Conservation (phyloP, 2,113 vertebrate species). For the Silurus asotus region DNA sequence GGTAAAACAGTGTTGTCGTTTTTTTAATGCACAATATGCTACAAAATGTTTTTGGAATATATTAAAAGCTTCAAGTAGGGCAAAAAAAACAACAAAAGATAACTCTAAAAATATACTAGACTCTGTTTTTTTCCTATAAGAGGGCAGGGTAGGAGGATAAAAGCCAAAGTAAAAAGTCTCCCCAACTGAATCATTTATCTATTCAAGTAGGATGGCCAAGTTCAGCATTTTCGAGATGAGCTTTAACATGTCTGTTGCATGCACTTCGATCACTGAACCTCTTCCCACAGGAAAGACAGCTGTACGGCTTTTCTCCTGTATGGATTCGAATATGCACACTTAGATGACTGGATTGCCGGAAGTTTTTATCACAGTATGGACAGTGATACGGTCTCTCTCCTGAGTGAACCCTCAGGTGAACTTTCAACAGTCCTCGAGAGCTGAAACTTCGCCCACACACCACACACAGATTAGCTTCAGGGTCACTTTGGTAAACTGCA, state of each 20-base stretch:
- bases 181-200: neutral
- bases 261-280: conserved; percentile 51
- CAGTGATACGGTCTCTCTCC: conserved; percentile 54
- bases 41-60: neutral
- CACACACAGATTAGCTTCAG: conserved; percentile 37
- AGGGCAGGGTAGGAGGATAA: neutral
- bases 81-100: neutral
- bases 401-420: conserved; percentile 50
- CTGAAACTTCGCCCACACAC: conserved; percentile 48
- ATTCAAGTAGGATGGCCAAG: neutral
- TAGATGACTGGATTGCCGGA: conserved; percentile 54
- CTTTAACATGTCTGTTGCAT: conserved; percentile 51
- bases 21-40: neutral
- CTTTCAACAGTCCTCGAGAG: conserved; percentile 48
- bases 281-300: conserved; percentile 49
- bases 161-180: neutral
- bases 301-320: conserved; percentile 53
- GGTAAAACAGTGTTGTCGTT: neutral
- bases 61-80: conserved; percentile 14
- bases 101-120: neutral
- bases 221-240: conserved; percentile 37
- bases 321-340: conserved; percentile 51
- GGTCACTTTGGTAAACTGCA: conserved; percentile 18
- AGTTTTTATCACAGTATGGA: conserved; percentile 52
- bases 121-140: neutral